Evolutionary conservation across 2,888 invertebrate genomes (phyloP).

Genomic region (Cryptophagus acutangulus): DNA sequence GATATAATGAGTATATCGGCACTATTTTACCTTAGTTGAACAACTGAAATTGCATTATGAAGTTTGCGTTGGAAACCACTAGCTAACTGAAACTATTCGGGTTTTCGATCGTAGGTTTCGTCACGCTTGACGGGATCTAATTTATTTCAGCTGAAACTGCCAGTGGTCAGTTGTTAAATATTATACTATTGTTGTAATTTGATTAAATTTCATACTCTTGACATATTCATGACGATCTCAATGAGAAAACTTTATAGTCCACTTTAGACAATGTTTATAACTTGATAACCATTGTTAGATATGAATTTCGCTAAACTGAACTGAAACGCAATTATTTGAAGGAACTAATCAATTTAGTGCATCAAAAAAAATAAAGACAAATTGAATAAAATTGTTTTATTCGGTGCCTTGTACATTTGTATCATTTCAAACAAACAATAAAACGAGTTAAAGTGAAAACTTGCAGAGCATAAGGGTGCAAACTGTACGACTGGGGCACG

Average conservation of each 20-base stretch:
- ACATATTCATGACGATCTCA: no score
- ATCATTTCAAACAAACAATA: no score
- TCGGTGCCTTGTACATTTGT: no score
- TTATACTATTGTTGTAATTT: constrained; percentile 1
- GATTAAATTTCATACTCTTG: background rate
- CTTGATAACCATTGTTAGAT: no score
- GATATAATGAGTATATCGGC: background rate
- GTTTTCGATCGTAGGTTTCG: background rate
- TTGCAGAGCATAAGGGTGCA: constrained; percentile 19
- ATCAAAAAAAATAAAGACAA: no score
- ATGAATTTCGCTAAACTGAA: no score
- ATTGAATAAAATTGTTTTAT: no score
- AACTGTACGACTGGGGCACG: constrained; percentile 13
- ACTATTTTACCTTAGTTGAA: background rate
- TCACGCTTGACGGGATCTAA: constrained; percentile 1
- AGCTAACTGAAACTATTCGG: constrained; percentile 1
- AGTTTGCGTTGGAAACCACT: background rate
- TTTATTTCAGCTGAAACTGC: background rate
- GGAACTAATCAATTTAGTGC: no score
- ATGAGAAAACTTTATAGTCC: no score
- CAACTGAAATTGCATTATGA: constrained; percentile 1
- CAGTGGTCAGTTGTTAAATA: constrained; percentile 1
- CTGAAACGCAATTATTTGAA: no score
- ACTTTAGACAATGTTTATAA: no score
- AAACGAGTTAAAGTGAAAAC: no score